Conservation (phyloP, 2,113 vertebrate species). For the Circaetus cinerascens region DNA sequence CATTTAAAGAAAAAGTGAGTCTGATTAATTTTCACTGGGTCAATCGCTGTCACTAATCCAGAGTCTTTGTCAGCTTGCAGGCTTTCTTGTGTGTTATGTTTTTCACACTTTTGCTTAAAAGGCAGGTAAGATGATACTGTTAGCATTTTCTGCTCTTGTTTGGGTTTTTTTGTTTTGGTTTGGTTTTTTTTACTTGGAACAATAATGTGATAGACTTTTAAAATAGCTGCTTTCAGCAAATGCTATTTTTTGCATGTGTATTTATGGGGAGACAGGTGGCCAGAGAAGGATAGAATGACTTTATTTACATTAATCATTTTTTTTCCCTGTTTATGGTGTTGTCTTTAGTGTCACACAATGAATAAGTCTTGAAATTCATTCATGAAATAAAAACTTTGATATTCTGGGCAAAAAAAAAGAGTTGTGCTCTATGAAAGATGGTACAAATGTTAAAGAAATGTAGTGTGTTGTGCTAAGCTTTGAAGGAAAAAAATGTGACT, state of each 20-base stretch:
- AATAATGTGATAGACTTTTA: not conserved
- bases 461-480: not conserved
- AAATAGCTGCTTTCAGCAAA: constrained; percentile 16
- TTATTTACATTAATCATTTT: constrained; percentile 3
- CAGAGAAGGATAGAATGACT: not conserved
- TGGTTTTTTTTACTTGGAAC: not conserved
- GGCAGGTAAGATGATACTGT: constrained; percentile 12
- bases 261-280: not conserved
- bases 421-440: not conserved
- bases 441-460: not conserved
- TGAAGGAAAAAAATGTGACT: not conserved
- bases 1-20: not conserved
- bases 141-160: not conserved
- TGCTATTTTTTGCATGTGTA: not conserved
- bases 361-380: not conserved
- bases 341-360: not conserved
- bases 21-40: not conserved
- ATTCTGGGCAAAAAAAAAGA: not conserved
- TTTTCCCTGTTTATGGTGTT: not conserved
- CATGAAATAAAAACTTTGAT: not conserved
- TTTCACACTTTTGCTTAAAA: constrained; percentile 30
- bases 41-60: not conserved
- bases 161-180: no score
- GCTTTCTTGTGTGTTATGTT: not conserved
- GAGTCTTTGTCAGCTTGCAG: not conserved